Evolutionary conservation across 2,888 invertebrate genomes (phyloP).

Genomic region (Ischnus inquisitorius): DNA sequence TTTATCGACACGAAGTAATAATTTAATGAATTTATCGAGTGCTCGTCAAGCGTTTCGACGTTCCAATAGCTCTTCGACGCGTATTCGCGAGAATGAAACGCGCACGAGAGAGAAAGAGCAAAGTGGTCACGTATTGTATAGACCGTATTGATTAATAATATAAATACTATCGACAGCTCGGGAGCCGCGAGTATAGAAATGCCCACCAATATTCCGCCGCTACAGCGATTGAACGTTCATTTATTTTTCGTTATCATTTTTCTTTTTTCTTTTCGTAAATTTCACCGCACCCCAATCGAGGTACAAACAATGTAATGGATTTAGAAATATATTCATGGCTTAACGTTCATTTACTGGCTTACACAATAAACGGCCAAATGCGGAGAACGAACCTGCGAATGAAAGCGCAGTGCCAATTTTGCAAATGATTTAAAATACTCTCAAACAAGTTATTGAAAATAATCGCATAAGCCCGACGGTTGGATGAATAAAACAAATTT

Average conservation of each 20-base stretch:
- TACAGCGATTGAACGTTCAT: constrained; percentile 23
- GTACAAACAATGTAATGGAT: constrained; percentile 6
- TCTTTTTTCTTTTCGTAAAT: constrained; percentile 28
- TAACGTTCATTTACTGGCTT: neutral
- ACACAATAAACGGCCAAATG: neutral
- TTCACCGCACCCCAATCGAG: constrained; percentile 4
- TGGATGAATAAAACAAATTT: no score
- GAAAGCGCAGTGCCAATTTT: no score
- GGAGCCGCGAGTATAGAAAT: constrained; percentile 1
- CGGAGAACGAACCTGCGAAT: no score
- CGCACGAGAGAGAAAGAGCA: neutral
- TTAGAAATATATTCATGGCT: neutral
- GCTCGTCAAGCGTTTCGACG: constrained; percentile 51
- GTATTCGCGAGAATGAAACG: constrained; percentile 2
- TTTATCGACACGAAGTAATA: constrained; percentile 61
- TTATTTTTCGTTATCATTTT: neutral
- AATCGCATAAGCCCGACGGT: no score
- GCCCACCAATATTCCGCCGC: neutral
- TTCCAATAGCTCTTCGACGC: constrained; percentile 33
- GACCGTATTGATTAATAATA: constrained; percentile 43
- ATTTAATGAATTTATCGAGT: constrained; percentile 64
- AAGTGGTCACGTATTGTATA: constrained; percentile 27
- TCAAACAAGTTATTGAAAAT: no score
- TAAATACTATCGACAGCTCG: constrained; percentile 43
- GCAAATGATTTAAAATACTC: no score